Conservation (phyloP, 2,113 vertebrate genomes). For the Xenopus borealis region DNA sequence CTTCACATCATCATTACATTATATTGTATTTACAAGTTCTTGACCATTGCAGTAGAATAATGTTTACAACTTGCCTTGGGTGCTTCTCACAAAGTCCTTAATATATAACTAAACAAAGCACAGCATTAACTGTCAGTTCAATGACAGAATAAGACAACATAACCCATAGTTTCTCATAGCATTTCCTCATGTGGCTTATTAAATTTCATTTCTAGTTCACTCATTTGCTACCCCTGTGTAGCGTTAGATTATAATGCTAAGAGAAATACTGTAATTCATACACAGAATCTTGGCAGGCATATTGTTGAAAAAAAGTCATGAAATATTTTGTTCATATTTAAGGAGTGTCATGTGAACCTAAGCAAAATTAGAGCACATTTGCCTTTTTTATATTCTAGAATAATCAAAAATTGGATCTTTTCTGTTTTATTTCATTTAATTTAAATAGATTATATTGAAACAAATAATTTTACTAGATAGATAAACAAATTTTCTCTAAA, state of each 20-base stretch:
- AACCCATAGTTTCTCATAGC: conserved; percentile 3
- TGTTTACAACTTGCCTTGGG: no score
- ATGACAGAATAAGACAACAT: conserved; percentile 1
- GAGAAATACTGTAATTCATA: conserved; percentile 3
- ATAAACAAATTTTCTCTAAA: no score
- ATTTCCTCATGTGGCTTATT: conserved; percentile 7
- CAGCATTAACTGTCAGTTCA: conserved; percentile 11
- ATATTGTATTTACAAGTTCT: no score
- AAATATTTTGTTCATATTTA: conserved; percentile 7
- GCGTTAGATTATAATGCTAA: conserved; percentile 4
- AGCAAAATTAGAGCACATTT: not conserved
- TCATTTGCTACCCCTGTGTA: conserved; percentile 12
- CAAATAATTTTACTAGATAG: no score
- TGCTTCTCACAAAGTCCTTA: no score
- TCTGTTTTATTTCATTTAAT: no score
- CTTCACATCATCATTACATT: no score
- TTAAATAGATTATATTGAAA: no score
- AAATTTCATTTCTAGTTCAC: conserved; percentile 7
- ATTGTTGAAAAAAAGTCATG: not conserved
- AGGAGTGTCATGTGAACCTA: conserved; percentile 16
- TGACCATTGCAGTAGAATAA: no score
- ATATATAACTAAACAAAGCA: conserved; percentile 3
- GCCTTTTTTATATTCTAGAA: no score
- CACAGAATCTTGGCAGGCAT: not conserved
- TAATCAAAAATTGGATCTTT: no score